Evolutionary conservation across 53 echinoderm and acorn worm genomes (phyloP).

Genomic region (Apostichopus leukothele): DNA sequence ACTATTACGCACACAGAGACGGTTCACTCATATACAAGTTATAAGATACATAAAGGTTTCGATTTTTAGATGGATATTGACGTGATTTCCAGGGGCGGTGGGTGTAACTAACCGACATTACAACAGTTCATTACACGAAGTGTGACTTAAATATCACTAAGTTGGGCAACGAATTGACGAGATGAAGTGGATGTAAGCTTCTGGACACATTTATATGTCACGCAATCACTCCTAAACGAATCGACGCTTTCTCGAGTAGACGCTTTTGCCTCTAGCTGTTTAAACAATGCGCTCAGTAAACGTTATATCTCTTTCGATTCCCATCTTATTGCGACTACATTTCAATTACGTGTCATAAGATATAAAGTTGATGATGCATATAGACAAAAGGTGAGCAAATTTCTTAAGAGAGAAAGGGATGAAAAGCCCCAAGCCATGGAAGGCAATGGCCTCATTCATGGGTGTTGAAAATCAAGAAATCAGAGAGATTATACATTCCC

Average conservation of each 20-base stretch:
- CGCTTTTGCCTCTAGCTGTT: background rate
- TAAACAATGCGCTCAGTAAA: background rate
- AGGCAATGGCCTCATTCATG: no score
- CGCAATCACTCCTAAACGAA: background rate
- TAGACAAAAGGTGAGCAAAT: no score
- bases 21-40: no score
- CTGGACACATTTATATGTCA: slow-evolving; percentile 4
- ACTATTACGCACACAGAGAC: no score
- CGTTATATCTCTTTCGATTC: background rate
- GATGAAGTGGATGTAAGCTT: slow-evolving; percentile 26
- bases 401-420: no score
- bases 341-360: background rate
- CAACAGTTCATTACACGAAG: slow-evolving; percentile 2
- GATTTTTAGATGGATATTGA: background rate
- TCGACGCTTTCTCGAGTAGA: background rate
- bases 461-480: no score
- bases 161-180: background rate
- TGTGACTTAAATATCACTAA: background rate
- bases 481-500: no score
- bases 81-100: background rate
- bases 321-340: background rate
- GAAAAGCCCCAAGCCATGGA: no score
- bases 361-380: no score
- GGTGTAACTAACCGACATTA: background rate
- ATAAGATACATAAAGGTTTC: background rate